phyloP scores from a whole-genome alignment of 1,140 invertebrate genomes.

The Eupeodes corollae region DNA sequence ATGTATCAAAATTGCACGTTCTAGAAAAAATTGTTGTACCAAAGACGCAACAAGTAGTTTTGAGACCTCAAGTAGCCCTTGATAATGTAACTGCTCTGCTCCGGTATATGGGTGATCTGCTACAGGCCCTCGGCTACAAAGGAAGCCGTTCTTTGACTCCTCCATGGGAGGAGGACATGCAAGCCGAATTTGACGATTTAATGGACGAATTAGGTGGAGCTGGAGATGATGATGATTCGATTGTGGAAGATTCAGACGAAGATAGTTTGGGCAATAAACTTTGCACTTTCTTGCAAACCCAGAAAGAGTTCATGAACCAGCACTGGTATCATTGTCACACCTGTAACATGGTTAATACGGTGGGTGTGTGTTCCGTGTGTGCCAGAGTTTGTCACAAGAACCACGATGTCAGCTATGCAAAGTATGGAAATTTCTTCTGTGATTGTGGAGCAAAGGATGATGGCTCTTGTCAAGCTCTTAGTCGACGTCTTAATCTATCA shows the following conservation, averaged over 20 bases:
- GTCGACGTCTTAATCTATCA: slow-evolving; percentile 12
- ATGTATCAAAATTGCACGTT: slow-evolving; percentile 51
- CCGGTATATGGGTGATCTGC: slow-evolving; percentile 43
- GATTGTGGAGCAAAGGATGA: slow-evolving; percentile 96
- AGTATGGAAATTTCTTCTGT: slow-evolving; percentile 98
- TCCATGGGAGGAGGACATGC: slow-evolving; percentile 67
- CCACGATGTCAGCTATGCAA: slow-evolving; percentile 95
- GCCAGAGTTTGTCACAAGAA: slow-evolving; percentile 92
- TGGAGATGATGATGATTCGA: slow-evolving; percentile 86
- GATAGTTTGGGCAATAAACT: slow-evolving; percentile 88
- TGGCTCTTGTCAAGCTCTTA: slow-evolving; percentile 43
- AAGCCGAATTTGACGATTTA: slow-evolving; percentile 57
- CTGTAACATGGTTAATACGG: slow-evolving; percentile 95
- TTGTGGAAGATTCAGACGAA: slow-evolving; percentile 89
- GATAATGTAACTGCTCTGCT: slow-evolving; percentile 34
- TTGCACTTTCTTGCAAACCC: slow-evolving; percentile 93
- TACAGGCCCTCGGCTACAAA: slow-evolving; percentile 31
- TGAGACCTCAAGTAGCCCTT: slow-evolving; percentile 9
- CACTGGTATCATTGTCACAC: slow-evolving; percentile 97
- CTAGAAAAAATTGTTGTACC: slow-evolving; percentile 45
- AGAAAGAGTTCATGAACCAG: slow-evolving; percentile 98
- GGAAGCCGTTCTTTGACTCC: slow-evolving; percentile 52
- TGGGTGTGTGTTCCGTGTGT: slow-evolving; percentile 95
- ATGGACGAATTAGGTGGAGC: slow-evolving; percentile 71
- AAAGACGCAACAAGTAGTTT: slow-evolving; percentile 34